phyloP scores from a whole-genome alignment of 2,113 vertebrate genomes.

The Xiphophorus hellerii region DNA sequence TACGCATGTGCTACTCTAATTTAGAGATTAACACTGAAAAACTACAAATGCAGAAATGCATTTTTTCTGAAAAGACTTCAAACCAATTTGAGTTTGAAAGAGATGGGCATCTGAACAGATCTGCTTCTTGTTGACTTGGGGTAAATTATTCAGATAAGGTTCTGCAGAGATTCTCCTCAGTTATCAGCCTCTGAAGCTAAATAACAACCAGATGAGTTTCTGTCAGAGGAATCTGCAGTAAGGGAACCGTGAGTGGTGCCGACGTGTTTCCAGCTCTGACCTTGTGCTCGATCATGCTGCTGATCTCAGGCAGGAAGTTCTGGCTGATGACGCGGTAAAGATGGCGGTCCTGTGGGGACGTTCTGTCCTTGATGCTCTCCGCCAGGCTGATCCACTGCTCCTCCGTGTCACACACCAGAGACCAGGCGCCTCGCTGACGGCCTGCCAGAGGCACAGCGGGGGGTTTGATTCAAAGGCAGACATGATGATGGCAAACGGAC shows the following conservation, averaged over 20 bases:
- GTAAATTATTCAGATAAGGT: too few relatives aligned
- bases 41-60: too few relatives aligned
- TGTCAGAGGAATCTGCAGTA: neutral
- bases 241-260: neutral
- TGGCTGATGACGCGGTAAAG: slow-evolving; percentile 95
- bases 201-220: too few relatives aligned
- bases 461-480: neutral
- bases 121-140: neutral
- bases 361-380: slow-evolving; percentile 92
- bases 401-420: slow-evolving; percentile 93
- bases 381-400: slow-evolving; percentile 93
- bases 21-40: too few relatives aligned
- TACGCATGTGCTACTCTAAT: neutral
- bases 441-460: slow-evolving; percentile 43
- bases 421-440: slow-evolving; percentile 86
- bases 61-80: too few relatives aligned
- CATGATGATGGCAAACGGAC: neutral
- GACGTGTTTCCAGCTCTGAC: slow-evolving; percentile 71
- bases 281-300: slow-evolving; percentile 98
- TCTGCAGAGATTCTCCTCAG: too few relatives aligned
- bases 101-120: too few relatives aligned
- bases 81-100: too few relatives aligned
- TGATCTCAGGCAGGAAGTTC: slow-evolving; percentile 97
- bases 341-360: slow-evolving; percentile 90
- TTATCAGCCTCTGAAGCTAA: too few relatives aligned